phyloP scores from a whole-genome alignment of 2,113 vertebrate species.

The Tylochromis polylepis region DNA sequence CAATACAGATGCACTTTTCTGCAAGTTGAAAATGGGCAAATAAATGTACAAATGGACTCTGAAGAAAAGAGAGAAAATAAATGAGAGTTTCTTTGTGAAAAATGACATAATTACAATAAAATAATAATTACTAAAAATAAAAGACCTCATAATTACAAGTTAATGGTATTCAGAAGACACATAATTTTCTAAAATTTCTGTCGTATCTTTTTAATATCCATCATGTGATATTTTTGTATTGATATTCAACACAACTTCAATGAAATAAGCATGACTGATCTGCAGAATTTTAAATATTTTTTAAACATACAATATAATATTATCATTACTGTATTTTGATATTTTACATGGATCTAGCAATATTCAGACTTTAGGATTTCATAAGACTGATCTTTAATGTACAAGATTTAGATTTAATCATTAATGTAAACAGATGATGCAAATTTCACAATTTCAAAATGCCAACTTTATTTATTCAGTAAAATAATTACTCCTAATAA shows the following conservation, averaged over 20 bases:
- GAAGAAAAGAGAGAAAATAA: not conserved
- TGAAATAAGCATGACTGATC: not conserved
- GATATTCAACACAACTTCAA: not conserved
- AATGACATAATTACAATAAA: not conserved
- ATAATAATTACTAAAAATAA: not conserved
- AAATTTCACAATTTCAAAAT: not conserved
- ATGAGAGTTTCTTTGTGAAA: rapidly evolving
- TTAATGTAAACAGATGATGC: too few relatives aligned
- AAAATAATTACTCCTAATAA: not conserved
- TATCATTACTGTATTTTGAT: not conserved
- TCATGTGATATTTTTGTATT: not conserved
- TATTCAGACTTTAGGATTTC: not conserved
- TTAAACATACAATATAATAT: not conserved
- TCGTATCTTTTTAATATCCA: not conserved
- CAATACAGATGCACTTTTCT: not conserved
- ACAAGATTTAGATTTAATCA: not conserved
- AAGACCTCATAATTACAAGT: not conserved
- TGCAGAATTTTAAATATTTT: not conserved
- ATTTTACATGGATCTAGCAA: not conserved
- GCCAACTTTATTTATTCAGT: not conserved
- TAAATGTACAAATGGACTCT: not conserved
- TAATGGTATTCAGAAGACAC: not conserved
- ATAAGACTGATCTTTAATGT: not conserved
- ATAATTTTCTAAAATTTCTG: not conserved
- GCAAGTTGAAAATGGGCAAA: not conserved